Percentiles rank a stretch among this genome's conserved stretches.
phyloP scores from a whole-genome alignment of 2,888 invertebrate species.

The Himalopsyche tibetana region DNA sequence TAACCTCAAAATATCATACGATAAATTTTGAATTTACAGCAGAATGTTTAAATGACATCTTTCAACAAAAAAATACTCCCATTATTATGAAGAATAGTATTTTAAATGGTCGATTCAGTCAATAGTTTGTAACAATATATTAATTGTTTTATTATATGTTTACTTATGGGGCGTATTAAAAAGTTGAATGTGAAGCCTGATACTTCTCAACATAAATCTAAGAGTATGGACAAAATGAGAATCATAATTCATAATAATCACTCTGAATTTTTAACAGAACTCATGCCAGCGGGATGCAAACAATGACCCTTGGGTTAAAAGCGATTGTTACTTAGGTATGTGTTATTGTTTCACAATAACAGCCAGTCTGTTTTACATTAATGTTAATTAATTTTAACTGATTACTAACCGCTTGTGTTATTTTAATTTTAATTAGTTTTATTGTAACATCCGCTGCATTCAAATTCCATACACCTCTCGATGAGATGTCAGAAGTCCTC shows the following conservation, averaged over 20 bases:
- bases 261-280: constrained; percentile 42
- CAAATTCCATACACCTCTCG: constrained; percentile 42
- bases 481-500: background rate
- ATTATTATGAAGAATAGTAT: too few relatives aligned
- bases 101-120: too few relatives aligned
- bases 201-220: constrained; percentile 2
- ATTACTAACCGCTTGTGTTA: constrained; percentile 40
- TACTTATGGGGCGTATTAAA: background rate
- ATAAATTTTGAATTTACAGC: too few relatives aligned
- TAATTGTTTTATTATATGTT: too few relatives aligned
- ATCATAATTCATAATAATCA: constrained; percentile 43
- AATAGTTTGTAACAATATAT: too few relatives aligned
- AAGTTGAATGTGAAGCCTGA: background rate
- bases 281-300: constrained; percentile 28
- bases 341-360: constrained; percentile 43
- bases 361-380: constrained; percentile 40
- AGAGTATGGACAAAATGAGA: constrained; percentile 12
- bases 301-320: constrained; percentile 37
- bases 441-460: constrained; percentile 38
- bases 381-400: constrained; percentile 43
- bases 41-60: too few relatives aligned
- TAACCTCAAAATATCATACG: too few relatives aligned
- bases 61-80: too few relatives aligned
- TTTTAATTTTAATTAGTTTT: constrained; percentile 39
- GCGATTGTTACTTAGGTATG: constrained; percentile 20